Conservation (phyloP, 2,888 invertebrate species). For the Pseudanteris insignis region DNA sequence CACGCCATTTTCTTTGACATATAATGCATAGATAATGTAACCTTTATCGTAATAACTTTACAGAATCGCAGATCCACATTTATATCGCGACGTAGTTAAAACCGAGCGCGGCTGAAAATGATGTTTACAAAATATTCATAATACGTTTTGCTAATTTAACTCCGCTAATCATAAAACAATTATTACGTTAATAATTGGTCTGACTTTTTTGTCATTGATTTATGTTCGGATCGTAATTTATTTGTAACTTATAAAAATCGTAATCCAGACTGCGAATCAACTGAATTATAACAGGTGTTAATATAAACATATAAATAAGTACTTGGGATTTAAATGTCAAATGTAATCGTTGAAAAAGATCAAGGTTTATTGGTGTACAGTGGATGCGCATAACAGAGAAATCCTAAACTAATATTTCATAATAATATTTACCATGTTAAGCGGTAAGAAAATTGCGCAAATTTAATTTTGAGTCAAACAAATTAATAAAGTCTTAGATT, state of each 20-base stretch:
- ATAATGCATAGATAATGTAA: slow-evolving; percentile 33
- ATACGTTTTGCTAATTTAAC: slow-evolving; percentile 23
- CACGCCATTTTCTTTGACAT: slow-evolving; percentile 30
- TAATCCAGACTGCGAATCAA: neutral
- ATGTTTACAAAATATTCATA: slow-evolving; percentile 19
- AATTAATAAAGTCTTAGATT: too few relatives aligned
- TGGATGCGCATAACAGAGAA: too few relatives aligned
- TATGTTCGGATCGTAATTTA: slow-evolving; percentile 17
- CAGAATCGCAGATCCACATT: slow-evolving; percentile 16
- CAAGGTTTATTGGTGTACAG: slow-evolving; percentile 12
- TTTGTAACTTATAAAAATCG: slow-evolving; percentile 13
- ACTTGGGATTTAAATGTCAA: slow-evolving; percentile 26
- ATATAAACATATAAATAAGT: neutral
- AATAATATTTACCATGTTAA: too few relatives aligned
- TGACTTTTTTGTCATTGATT: slow-evolving; percentile 16
- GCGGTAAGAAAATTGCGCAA: too few relatives aligned
- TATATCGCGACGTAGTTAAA: slow-evolving; percentile 6
- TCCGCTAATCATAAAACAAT: slow-evolving; percentile 18
- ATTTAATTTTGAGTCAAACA: too few relatives aligned
- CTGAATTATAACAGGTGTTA: slow-evolving; percentile 23
- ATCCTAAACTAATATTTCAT: too few relatives aligned
- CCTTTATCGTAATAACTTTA: slow-evolving; percentile 30
- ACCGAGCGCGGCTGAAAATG: slow-evolving; percentile 6
- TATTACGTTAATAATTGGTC: slow-evolving; percentile 7
- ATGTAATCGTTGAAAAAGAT: slow-evolving; percentile 34